These are phyloP conservation scores for Drosophila sp. DNA, from an alignment of 1,140 invertebrate genomes.

Conservation along the genomic window DNA sequence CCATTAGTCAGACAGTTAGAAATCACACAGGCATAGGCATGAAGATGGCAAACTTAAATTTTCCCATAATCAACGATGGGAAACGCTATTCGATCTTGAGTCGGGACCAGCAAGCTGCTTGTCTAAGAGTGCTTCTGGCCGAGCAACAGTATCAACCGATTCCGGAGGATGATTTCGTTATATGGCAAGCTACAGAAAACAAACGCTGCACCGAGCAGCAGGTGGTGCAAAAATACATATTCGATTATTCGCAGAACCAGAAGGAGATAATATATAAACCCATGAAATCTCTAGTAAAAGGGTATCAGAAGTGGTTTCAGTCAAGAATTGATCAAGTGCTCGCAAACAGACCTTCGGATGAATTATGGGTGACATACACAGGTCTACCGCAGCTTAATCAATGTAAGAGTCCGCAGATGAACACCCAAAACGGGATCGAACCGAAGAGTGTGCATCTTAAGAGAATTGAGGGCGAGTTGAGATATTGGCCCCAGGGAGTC, in stretches of 20 bases:
- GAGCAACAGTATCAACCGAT: constrained; percentile 29
- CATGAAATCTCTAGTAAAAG: constrained; percentile 46
- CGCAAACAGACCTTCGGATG: constrained; percentile 13
- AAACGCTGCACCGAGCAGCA: constrained; percentile 53
- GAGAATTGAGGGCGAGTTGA: constrained; percentile 31
- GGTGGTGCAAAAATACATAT: constrained; percentile 47
- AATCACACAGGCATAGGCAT: constrained; percentile 27
- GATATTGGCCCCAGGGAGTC: constrained; percentile 34
- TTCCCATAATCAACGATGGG: constrained; percentile 32
- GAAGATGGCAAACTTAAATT: constrained; percentile 1
- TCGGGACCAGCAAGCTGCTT: constrained; percentile 44
- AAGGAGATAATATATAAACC: constrained; percentile 41
- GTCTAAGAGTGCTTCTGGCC: constrained; percentile 49
- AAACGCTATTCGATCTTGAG: constrained; percentile 35
- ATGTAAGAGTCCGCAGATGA: constrained; percentile 43
- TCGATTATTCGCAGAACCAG: constrained; percentile 32
- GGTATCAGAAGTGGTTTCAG: constrained; percentile 46
- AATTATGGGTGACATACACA: constrained; percentile 39
- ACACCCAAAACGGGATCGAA: constrained; percentile 25
- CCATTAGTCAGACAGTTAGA: background rate
- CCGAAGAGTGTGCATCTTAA: constrained; percentile 47
- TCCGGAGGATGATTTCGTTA: constrained; percentile 38
- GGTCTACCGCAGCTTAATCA: constrained; percentile 56
- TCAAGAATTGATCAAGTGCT: constrained; percentile 13
- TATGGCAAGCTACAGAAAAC: constrained; percentile 43